phyloP scores from a whole-genome alignment of 2,113 vertebrate genomes.

The Polyodon spathula region DNA sequence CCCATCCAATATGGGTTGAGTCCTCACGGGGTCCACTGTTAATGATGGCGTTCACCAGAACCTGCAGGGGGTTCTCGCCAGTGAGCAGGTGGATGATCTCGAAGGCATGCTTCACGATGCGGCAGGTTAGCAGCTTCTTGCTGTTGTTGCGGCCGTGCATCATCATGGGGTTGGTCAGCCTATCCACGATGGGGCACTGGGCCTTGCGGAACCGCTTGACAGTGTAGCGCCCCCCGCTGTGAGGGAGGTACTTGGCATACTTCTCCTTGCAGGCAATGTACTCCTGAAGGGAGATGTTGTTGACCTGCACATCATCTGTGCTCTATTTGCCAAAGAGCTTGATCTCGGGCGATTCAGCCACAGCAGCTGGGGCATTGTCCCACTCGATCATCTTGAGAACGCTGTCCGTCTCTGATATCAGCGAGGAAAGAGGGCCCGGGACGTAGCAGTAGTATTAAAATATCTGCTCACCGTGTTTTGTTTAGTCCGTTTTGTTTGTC shows the following conservation, averaged over 20 bases:
- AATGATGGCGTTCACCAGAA: constrained; percentile 90
- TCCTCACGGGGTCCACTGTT: constrained; percentile 34
- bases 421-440: no score
- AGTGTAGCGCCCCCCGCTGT: constrained; percentile 82
- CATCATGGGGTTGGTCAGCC: constrained; percentile 89
- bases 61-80: constrained; percentile 84
- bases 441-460: no score
- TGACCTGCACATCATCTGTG: constrained; percentile 90
- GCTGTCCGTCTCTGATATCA: no score
- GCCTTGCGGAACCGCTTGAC: constrained; percentile 66
- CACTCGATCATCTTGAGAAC: constrained; percentile 72
- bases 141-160: constrained; percentile 93
- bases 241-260: constrained; percentile 89
- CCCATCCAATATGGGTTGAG: neutral
- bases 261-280: constrained; percentile 94
- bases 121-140: constrained; percentile 90
- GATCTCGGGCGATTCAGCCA: constrained; percentile 86
- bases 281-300: constrained; percentile 91
- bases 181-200: constrained; percentile 88
- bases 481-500: no score
- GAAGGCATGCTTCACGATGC: constrained; percentile 89
- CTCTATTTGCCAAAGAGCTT: constrained; percentile 97
- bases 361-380: constrained; percentile 71
- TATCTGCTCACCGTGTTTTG: no score
- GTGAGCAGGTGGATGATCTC: constrained; percentile 95